Conservation (phyloP, 2,888 invertebrate species). For the Gortyna flavago region DNA sequence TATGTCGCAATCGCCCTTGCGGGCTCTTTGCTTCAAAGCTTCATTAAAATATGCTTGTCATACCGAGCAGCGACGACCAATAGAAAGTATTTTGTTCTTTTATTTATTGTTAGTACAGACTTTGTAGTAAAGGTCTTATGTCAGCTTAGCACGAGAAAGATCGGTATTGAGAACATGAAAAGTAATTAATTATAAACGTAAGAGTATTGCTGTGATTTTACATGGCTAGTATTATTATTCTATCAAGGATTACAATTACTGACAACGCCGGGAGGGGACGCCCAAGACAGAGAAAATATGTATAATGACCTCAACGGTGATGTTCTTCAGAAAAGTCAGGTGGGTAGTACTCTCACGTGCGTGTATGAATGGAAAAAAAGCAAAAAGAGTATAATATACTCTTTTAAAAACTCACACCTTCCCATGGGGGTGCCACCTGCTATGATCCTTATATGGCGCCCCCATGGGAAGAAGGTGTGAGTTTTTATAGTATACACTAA, state of each 20-base stretch:
- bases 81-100: constrained; percentile 19
- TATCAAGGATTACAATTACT: neutral
- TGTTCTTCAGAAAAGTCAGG: neutral
- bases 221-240: neutral
- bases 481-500: neutral
- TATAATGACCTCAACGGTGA: neutral
- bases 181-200: neutral
- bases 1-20: neutral
- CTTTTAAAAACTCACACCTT: no score
- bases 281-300: neutral
- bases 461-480: no score
- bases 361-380: neutral
- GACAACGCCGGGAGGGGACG: neutral
- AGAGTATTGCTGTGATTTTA: neutral
- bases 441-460: no score
- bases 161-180: neutral
- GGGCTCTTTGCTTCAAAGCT: constrained; percentile 18
- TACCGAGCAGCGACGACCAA: neutral
- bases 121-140: constrained; percentile 17
- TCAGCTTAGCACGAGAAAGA: constrained; percentile 29
- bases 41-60: constrained; percentile 53
- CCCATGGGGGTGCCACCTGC: no score
- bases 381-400: no score
- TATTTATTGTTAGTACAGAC: constrained; percentile 17
- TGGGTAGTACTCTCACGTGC: neutral